Conservation (phyloP, 2,888 invertebrate species). For the Papilio elwesi region DNA sequence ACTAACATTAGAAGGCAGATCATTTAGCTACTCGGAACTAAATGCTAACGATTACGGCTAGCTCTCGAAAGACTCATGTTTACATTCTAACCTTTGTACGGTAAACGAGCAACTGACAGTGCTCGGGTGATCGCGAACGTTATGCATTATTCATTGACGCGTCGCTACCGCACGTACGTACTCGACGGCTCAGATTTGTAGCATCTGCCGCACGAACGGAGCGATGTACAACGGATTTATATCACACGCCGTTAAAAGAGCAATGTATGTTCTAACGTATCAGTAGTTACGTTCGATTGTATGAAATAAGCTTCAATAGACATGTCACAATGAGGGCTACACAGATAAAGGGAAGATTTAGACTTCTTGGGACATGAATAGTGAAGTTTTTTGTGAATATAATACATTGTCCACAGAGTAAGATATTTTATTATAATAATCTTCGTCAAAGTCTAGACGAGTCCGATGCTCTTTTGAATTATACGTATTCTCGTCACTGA, state of each 20-base stretch:
- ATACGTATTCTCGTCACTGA: too few species aligned
- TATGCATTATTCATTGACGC: conserved; percentile 71
- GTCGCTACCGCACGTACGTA: conserved; percentile 51
- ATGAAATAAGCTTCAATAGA: conserved; percentile 17
- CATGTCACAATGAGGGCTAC: conserved; percentile 20
- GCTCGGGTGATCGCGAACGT: conserved; percentile 41
- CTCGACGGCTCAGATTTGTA: conserved; percentile 50
- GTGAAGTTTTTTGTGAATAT: conserved; percentile 3
- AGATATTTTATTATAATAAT: neutral
- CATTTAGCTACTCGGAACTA: neutral
- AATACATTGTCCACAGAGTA: too few species aligned
- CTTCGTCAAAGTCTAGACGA: too few species aligned
- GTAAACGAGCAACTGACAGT: conserved; percentile 44
- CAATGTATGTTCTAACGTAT: conserved; percentile 29
- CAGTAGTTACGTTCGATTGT: conserved; percentile 23
- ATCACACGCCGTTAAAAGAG: conserved; percentile 15
- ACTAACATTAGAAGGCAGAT: neutral
- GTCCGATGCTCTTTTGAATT: too few species aligned
- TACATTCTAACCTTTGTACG: conserved; percentile 42
- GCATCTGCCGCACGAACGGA: conserved; percentile 55
- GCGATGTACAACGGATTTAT: conserved; percentile 39
- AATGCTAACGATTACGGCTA: conserved; percentile 23
- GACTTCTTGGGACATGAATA: neutral
- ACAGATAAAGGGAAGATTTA: conserved; percentile 3
- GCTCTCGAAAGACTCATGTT: conserved; percentile 41